Percentiles rank a stretch among this genome's conserved stretches.
Evolutionary conservation across 2,797 vertebrate genomes (phyloP).

Genomic region (Potorous gilbertii): DNA sequence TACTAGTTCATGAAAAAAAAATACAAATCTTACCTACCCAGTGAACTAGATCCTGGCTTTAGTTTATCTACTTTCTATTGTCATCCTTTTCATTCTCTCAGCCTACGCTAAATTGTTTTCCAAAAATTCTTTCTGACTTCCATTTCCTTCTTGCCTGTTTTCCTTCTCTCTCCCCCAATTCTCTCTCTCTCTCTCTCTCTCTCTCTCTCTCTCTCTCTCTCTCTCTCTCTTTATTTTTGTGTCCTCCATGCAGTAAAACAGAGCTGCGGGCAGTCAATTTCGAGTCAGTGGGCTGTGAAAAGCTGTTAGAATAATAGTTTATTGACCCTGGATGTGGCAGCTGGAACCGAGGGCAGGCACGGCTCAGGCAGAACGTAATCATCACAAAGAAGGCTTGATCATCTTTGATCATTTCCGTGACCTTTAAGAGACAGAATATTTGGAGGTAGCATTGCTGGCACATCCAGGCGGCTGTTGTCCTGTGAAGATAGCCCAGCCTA

Average conservation of each 20-base stretch:
- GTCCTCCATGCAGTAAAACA: constrained; percentile 72
- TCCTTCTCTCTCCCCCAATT: neutral
- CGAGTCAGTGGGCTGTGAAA: constrained; percentile 83
- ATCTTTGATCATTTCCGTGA: constrained; percentile 78
- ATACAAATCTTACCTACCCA: neutral
- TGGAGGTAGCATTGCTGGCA: neutral
- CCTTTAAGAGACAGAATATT: constrained; percentile 68
- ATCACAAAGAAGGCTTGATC: constrained; percentile 70
- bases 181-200: neutral
- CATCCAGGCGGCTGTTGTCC: neutral
- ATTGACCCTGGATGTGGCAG: constrained; percentile 83
- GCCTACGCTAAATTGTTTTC: constrained; percentile 22
- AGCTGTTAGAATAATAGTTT: constrained; percentile 84
- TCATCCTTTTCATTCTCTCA: neutral
- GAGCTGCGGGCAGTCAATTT: constrained; percentile 82
- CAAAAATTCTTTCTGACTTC: constrained; percentile 1
- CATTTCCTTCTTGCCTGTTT: neutral
- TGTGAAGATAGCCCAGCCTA: neutral
- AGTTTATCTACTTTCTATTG: constrained; percentile 30
- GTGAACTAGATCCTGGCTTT: neutral
- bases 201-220: neutral
- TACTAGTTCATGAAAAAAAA: neutral
- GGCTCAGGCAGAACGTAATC: constrained; percentile 59
- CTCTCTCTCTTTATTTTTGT: constrained; percentile 45
- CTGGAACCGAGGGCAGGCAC: constrained; percentile 77